phyloP scores from a whole-genome alignment of 2,113 vertebrate genomes.

The Pao palembangensis region DNA sequence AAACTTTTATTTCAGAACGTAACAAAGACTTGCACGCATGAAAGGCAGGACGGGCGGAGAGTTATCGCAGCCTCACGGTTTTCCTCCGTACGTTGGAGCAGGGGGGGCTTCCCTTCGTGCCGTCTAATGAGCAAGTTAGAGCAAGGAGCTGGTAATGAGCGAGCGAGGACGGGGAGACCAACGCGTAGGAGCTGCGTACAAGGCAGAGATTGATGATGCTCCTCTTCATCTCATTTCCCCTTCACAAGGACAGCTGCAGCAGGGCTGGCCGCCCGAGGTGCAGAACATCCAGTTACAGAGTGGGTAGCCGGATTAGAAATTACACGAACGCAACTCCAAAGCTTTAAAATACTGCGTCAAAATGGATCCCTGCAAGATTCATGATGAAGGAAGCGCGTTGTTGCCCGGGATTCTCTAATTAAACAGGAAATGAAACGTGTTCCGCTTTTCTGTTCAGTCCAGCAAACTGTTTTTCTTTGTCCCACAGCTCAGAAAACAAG shows the following conservation, averaged over 20 bases:
- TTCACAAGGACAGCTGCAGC: conserved; percentile 33
- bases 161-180: conserved; percentile 32
- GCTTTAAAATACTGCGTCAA: conserved; percentile 1
- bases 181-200: conserved; percentile 38
- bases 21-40: conserved; percentile 49
- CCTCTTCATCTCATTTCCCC: conserved; percentile 46
- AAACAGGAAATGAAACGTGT: conserved; percentile 16
- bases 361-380: conserved; percentile 35
- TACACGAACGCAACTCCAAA: conserved; percentile 28
- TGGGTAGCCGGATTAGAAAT: conserved; percentile 22
- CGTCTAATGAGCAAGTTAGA: conserved; percentile 32
- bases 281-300: conserved; percentile 20
- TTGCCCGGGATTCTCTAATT: conserved; percentile 41
- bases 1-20: conserved; percentile 52
- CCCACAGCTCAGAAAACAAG: conserved; percentile 21
- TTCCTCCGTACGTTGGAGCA: conserved; percentile 11
- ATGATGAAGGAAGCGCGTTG: conserved; percentile 39
- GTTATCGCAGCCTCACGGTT: conserved; percentile 37
- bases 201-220: conserved; percentile 61
- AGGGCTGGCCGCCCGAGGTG: conserved; percentile 22
- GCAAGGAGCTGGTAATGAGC: conserved; percentile 59
- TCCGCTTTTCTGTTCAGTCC: conserved; percentile 39
- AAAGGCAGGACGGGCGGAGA: conserved; percentile 35
- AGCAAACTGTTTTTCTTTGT: conserved; percentile 33
- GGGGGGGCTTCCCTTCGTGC: not conserved